These are phyloP conservation scores for Mola mola DNA, from an alignment of 2,113 vertebrate genomes.

Conservation along the genomic window DNA sequence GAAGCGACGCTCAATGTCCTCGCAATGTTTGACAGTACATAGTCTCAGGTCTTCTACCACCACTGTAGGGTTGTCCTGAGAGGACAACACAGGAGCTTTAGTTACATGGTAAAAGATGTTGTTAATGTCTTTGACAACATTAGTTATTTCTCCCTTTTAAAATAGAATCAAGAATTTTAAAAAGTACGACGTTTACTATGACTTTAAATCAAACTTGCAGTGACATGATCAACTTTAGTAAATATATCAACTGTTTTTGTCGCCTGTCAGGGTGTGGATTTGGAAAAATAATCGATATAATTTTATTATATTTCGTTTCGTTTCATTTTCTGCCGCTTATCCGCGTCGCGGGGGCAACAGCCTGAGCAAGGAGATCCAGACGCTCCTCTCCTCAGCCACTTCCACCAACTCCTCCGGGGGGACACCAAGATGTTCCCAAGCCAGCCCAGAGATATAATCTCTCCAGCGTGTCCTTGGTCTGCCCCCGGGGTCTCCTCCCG, in stretches of 20 bases:
- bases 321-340: too few species aligned
- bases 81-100: constrained; percentile 1
- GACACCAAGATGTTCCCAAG: too few species aligned
- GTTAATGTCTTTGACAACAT: neutral
- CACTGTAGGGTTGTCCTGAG: constrained; percentile 94
- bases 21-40: constrained; percentile 97
- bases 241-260: neutral
- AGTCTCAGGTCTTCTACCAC: constrained; percentile 95
- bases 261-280: neutral
- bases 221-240: neutral
- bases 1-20: constrained; percentile 95
- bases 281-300: too few species aligned
- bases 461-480: too few species aligned
- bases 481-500: too few species aligned
- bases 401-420: too few species aligned
- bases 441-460: too few species aligned
- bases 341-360: too few species aligned
- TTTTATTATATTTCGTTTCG: too few species aligned
- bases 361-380: too few species aligned
- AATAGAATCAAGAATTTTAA: neutral
- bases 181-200: too few species aligned
- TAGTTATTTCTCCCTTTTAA: neutral
- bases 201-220: neutral
- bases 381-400: too few species aligned
- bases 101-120: neutral